Base-by-base conservation (phyloP, 2,113 vertebrate species). In the Crotalus helleri region DNA sequence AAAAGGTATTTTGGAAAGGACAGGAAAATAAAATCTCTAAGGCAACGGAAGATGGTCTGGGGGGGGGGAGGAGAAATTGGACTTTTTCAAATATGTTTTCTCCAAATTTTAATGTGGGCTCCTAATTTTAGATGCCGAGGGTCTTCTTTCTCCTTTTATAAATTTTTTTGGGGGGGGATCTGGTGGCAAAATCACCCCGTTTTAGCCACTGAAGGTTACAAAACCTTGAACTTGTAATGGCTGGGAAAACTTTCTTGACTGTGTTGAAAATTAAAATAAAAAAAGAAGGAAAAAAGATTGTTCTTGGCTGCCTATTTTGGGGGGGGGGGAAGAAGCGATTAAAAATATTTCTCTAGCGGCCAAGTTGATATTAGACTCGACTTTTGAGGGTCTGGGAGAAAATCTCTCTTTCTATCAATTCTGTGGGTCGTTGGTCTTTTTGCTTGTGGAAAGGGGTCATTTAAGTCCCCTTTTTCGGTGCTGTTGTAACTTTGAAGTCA, bases 181-280 rank as follows among this genome's bases (percentile, higher is more conserved):
- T 46, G 6, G 11, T 1, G 29, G 19, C 1, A 29, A 69, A n/a
- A 23, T 61, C 1, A 10, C 3, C 54, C 4, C 3, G n/a, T 13
- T 44, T 49, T 10, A 51, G 21, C n/a, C 88, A 51, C 12, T 24
- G 29, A 51, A n/a, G 54, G 3, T 13, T 86, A 15, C 61, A 58
- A 13, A 88, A 26, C 2, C 8, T 13, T n/a, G 29, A 92, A 46
- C 17, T 10, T 46, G 49, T 33, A 3, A 49, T 55, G 92, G 19
- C 85, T 44, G 12, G 17, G 90, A 54, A 88, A 9, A 88, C 86
- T 89, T 39, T n/a, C n/a, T n/a, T 88, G 90, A 51, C 12, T 91
- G 86, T 81, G 53, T 51, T 51, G 55, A 89, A 91, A 91, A 93
- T 89, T 85, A 91, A 91, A 93, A 59, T 46, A 58, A 19, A 74